phyloP scores from a whole-genome alignment of 2,797 vertebrate species.

The Orestias chungarensis region DNA sequence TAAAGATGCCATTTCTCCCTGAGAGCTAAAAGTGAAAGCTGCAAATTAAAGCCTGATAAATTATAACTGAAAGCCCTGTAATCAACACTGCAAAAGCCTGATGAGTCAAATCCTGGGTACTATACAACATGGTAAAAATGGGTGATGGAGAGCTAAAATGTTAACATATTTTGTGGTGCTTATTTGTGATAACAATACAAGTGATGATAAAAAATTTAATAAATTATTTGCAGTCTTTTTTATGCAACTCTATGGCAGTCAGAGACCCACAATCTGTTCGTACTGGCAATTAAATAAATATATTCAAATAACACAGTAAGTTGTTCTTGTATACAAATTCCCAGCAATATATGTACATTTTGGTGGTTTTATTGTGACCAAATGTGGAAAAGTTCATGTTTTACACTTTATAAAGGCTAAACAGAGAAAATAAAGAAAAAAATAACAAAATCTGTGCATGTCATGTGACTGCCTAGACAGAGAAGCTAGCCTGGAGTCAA shows the following conservation, averaged over 20 bases:
- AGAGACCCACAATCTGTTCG: no score
- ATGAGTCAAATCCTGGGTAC: no score
- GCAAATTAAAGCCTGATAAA: constrained; percentile 51
- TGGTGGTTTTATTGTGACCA: background rate
- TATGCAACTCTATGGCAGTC: background rate
- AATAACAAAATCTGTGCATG: background rate
- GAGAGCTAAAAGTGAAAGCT: constrained; percentile 37
- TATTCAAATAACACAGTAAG: no score
- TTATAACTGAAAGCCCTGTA: constrained; percentile 24
- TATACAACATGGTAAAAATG: background rate
- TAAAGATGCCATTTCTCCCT: constrained; percentile 14
- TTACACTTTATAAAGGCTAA: background rate
- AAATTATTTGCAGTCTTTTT: background rate
- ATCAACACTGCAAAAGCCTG: background rate
- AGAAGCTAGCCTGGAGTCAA: constrained; percentile 11
- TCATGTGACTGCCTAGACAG: constrained; percentile 5
- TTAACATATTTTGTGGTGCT: background rate
- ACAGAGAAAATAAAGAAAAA: background rate
- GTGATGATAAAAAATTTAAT: background rate
- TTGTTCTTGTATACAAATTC: background rate
- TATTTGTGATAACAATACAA: background rate
- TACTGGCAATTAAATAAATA: no score
- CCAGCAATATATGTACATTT: background rate
- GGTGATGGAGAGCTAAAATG: background rate
- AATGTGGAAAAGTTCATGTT: background rate